Base-by-base conservation (phyloP, 2,888 invertebrate genomes). In the Dioctria rufipes region DNA sequence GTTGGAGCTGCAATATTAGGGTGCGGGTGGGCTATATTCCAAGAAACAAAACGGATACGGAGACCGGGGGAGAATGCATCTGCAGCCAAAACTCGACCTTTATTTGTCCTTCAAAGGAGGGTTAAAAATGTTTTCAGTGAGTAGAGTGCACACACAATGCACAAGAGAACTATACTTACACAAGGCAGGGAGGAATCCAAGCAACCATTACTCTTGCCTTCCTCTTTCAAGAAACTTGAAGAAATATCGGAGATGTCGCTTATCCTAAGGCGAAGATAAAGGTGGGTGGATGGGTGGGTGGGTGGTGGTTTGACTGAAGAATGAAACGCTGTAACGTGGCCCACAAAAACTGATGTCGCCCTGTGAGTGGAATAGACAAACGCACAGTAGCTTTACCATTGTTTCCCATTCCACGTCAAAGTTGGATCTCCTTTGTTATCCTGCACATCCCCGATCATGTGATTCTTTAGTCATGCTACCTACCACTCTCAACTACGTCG, bases 31-130 rank as follows among this genome's bases (percentile, higher is more conserved):
- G 46, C 63, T 13, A 63, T 77, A 63, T 49, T 73, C 63, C 63
- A 63, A 77, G 77, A 77, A 73, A 77, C 63, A 77, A 77, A 77
- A 63, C 77, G 78, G 40, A 42, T 13, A 5, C 4, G 13, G 58
- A 11, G 37, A 5, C 13, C 43, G 11, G 42, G 69, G 54, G 65
- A 42, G 73, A 81, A 80, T 81, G 82, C 82, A 82, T 81, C 82
- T 82, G 75, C 80, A 82, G 80, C 80, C 82, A 80, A 80, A 77
- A 67, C 60, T 77, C 80, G 80, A 80, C 80, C 80, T 80, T 60
- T 80, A 80, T 77, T 80, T 80, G 80, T 61, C 80, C 80, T 80
- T 80, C 77, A 80, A 43, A 60, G 54, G 46, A 37, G 46, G 60
- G 67, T 60, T 79, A 46, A 79, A 79, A 79, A 79, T 79, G 67